A percentile compares a stretch with the other conserved stretches of the same genome.
Evolutionary conservation across 2,113 vertebrate species (phyloP).

Genomic region (Numida meleagris): DNA sequence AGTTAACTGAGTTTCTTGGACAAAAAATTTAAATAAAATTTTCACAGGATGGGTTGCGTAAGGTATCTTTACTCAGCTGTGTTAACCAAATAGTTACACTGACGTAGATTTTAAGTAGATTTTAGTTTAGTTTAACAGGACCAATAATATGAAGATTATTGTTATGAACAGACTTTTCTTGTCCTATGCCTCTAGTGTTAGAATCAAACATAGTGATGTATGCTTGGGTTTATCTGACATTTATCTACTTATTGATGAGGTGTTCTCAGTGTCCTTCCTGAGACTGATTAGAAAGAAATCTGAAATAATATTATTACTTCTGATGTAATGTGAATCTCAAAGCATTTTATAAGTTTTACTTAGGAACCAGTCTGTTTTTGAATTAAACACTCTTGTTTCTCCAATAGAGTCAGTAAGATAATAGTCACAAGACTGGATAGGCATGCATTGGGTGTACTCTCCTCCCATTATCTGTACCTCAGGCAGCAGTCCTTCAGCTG

Average conservation of each 20-base stretch:
- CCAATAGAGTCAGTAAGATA: not conserved
- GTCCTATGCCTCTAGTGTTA: not conserved
- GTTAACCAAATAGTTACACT: conserved; percentile 36
- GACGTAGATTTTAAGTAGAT: conserved; percentile 2
- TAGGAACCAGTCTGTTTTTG: not conserved
- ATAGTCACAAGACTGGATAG: not conserved
- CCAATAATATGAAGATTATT: not conserved
- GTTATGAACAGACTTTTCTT: not conserved
- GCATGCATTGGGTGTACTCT: not conserved
- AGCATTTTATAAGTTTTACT: not conserved
- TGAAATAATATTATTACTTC: not conserved
- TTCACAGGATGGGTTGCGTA: too few species aligned
- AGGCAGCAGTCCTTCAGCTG: not conserved
- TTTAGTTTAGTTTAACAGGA: not conserved
- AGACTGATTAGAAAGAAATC: not conserved
- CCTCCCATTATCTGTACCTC: not conserved
- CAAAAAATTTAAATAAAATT: too few species aligned
- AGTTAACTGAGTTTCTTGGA: too few species aligned
- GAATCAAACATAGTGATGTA: not conserved
- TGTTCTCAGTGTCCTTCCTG: not conserved
- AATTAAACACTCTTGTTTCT: not conserved
- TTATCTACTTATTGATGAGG: not conserved
- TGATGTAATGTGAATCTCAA: not conserved
- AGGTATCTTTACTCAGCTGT: too few species aligned
- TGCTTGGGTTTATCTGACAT: not conserved